phyloP scores from a whole-genome alignment of 2,888 invertebrate species.

The Leucozona laternaria region DNA sequence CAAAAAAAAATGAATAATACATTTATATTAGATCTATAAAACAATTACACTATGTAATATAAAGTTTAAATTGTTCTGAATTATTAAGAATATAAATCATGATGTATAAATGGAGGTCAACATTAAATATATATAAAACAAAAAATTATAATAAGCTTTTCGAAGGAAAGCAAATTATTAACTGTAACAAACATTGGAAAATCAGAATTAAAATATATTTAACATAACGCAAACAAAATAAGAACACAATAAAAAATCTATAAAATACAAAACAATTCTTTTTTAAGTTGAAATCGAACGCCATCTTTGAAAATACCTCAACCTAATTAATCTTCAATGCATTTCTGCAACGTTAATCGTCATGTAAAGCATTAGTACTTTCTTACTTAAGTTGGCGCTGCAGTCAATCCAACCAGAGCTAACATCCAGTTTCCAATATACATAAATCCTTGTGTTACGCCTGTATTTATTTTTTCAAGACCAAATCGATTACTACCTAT shows the following conservation, averaged over 20 bases:
- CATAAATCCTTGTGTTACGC: no score
- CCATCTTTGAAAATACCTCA: no score
- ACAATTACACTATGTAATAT: slow-evolving; percentile 45
- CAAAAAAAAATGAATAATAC: neutral
- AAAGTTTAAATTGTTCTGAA: slow-evolving; percentile 53
- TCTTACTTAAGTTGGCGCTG: no score
- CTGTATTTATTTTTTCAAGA: no score
- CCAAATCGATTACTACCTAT: no score
- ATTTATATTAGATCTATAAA: slow-evolving; percentile 21
- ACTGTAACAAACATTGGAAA: slow-evolving; percentile 78
- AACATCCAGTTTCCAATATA: no score
- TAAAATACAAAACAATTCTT: slow-evolving; percentile 52
- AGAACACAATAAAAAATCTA: slow-evolving; percentile 36
- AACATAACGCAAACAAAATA: slow-evolving; percentile 54
- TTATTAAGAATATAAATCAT: slow-evolving; percentile 47
- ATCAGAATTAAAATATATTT: slow-evolving; percentile 73
- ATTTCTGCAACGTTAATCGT: no score
- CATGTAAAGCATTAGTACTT: no score
- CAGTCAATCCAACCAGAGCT: no score
- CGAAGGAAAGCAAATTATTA: slow-evolving; percentile 49
- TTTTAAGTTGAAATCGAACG: no score
- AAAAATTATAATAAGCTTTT: slow-evolving; percentile 68
- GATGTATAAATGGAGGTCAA: slow-evolving; percentile 73
- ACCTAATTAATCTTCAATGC: no score
- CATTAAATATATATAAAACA: slow-evolving; percentile 49